Percentiles rank a stretch among this genome's conserved stretches.
These are phyloP conservation scores for Herpetotheres cachinnans DNA, from an alignment of 2,113 vertebrate species.

Conservation along the genomic window DNA sequence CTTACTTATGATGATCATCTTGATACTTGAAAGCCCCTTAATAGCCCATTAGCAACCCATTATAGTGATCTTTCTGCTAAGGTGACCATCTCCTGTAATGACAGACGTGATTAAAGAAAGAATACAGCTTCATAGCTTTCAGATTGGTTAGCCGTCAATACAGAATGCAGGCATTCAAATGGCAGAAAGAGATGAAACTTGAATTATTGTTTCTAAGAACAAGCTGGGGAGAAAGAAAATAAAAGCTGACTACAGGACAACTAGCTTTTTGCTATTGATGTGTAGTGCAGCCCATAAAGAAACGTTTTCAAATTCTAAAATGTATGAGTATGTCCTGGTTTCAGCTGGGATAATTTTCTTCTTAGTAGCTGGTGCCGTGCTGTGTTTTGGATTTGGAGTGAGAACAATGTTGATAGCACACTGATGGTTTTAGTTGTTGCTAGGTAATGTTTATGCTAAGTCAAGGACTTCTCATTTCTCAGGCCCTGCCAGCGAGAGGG, in stretches of 20 bases:
- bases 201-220: neutral
- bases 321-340: too few species aligned
- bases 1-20: constrained; percentile 1
- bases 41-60: neutral
- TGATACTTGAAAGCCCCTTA: constrained; percentile 35
- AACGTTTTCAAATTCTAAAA: neutral
- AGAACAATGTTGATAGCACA: too few species aligned
- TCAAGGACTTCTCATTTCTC: too few species aligned
- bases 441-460: too few species aligned
- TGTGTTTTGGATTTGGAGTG: too few species aligned
- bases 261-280: neutral
- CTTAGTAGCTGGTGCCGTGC: too few species aligned
- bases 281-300: neutral
- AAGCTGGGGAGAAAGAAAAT: neutral
- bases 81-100: constrained; percentile 4
- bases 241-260: neutral
- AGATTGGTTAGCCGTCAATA: neutral
- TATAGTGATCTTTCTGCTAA: neutral
- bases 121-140: neutral
- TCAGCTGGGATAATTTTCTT: too few species aligned
- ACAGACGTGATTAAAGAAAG: constrained; percentile 20
- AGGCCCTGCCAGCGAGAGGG: too few species aligned
- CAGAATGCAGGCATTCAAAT: neutral
- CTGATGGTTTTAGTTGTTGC: too few species aligned
- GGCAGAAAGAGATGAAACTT: neutral